Evolutionary conservation across 2,113 vertebrate genomes (phyloP).

Genomic region (Donacobius atricapilla): DNA sequence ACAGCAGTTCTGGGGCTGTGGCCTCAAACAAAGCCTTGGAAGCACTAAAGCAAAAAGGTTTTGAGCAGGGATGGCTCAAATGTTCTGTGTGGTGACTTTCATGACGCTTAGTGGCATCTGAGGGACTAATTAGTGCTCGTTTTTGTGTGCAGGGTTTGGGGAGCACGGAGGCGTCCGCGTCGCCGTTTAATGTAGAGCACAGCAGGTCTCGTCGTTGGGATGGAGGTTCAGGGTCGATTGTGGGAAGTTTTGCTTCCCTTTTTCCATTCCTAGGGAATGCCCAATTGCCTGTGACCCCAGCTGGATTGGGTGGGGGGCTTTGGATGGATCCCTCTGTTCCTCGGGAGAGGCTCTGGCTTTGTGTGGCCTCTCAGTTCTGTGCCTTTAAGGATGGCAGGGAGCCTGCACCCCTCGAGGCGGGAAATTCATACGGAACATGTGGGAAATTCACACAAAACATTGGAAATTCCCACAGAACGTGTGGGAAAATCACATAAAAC

Average conservation of each 20-base stretch:
- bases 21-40: not conserved
- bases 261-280: not conserved
- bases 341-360: not conserved
- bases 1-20: not conserved
- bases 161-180: accelerated
- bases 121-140: not conserved
- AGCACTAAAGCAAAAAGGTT: not conserved
- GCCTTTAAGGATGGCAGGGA: not conserved
- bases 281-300: not conserved
- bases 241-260: not conserved
- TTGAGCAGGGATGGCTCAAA: accelerated
- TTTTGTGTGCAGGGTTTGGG: not conserved
- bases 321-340: not conserved
- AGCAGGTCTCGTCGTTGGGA: not conserved
- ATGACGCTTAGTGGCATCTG: not conserved
- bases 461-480: not conserved
- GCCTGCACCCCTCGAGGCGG: not conserved
- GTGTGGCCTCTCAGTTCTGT: not conserved
- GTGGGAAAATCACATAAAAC: no score
- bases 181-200: accelerated
- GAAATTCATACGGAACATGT: not conserved
- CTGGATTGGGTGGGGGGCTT: not conserved
- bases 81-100: not conserved
- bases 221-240: accelerated
- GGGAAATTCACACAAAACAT: not conserved